Base-by-base conservation (phyloP, 2,888 invertebrate species). In the Leptopterna dolabrata region DNA sequence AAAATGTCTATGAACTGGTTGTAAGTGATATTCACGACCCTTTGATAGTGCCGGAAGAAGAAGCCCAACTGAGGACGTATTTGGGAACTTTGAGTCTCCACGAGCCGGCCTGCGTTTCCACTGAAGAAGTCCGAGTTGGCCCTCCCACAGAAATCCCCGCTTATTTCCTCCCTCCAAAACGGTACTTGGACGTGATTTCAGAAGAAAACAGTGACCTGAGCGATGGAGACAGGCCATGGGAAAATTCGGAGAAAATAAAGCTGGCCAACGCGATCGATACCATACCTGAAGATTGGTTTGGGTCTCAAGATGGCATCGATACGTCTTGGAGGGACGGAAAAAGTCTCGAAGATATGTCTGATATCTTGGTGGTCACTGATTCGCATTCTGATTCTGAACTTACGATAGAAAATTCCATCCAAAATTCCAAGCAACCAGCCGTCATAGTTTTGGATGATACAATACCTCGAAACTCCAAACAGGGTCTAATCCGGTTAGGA, bases 341-440 rank as follows among this genome's bases (percentile, higher is more conserved):
- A 70, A 89, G 89, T 73, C 76, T 90, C 16, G 90, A 90, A 45
- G 89, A 90, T 14, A 87, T 88, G 24, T 88, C 89, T 36, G 94
- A 94, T 4, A 95, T 95, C 30, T 96, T 96, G 92, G 91, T 95
- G 14, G 82, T 88, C 3, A 87, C 89, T 0, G 89, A 89, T 85
- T 89, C 87, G 3, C 85, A 86, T 73, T 89, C 89, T 11, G 89
- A 89, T 80, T 87, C 88, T 14, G 89, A 89, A 29, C 30, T 88
- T 6, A 36, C 86, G 43, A 14, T 47, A 73, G 94, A 95, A 87
- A 95, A 95, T 89, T 93, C 83, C 41, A 88, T 88, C 85, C 63
- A 63, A 63, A 95, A 95, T 89, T 93, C 83, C 41, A 88, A 89
- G 87, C 63, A 63, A 24, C 63, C 87, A 63, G 27, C 19, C 9